These are phyloP conservation scores for Collichthys lucidus DNA, from an alignment of 2,113 vertebrate species.

Conservation along the genomic window DNA sequence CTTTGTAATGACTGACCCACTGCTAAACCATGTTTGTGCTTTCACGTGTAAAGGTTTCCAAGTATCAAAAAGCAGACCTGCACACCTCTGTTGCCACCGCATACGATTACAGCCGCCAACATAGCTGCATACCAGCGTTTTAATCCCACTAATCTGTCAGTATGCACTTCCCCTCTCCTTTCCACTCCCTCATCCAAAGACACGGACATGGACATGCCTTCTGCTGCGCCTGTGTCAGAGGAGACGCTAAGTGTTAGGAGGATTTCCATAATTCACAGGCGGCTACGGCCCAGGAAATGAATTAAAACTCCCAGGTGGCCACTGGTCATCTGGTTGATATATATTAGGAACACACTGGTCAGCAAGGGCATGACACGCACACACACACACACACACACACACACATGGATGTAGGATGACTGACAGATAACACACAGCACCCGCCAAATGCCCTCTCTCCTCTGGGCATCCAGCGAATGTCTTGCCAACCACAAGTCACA, in stretches of 20 bases:
- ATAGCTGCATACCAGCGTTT: conserved; percentile 39
- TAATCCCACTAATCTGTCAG: conserved; percentile 67
- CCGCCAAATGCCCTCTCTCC: conserved; percentile 36
- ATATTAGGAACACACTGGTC: conserved; percentile 51
- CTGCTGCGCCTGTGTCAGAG: conserved; percentile 57
- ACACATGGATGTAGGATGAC: conserved; percentile 40
- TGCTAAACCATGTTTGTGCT: too few relatives aligned
- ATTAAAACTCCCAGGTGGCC: conserved; percentile 71
- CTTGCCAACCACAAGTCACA: conserved; percentile 64
- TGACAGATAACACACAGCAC: conserved; percentile 51
- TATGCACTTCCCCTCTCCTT: conserved; percentile 56
- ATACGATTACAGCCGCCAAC: conserved; percentile 40
- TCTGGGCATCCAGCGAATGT: conserved; percentile 43
- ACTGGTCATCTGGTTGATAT: conserved; percentile 60
- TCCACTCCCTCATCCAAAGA: conserved; percentile 46
- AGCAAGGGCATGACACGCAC: conserved; percentile 27
- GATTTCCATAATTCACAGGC: conserved; percentile 65
- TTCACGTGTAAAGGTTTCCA: background rate
- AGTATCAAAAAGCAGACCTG: conserved; percentile 15
- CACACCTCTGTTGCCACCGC: conserved; percentile 19
- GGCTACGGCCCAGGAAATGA: conserved; percentile 60
- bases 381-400: conserved; percentile 22
- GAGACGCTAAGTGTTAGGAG: conserved; percentile 56
- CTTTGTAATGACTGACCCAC: too few relatives aligned
- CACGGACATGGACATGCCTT: conserved; percentile 24